Base-by-base conservation (phyloP, 2,888 invertebrate species). In the Sialis fuliginosa region DNA sequence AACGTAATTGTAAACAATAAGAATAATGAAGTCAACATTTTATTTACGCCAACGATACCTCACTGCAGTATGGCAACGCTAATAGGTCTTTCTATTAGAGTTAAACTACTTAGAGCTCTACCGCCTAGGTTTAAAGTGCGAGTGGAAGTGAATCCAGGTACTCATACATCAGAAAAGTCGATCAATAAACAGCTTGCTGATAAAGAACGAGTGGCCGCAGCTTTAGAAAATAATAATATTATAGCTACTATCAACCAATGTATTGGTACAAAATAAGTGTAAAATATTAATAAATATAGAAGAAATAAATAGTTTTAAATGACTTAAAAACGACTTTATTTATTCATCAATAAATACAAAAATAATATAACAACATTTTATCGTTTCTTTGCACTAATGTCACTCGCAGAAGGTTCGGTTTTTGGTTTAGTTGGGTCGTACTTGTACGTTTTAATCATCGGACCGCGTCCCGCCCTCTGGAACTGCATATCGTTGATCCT, bases 1-100 rank as follows among this genome's bases (percentile, higher is more conserved):
- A 75, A 86, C 47, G 81, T 93, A 12, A 62, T 69, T 64, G 83
- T 95, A 0, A 74, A 85, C 60, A 81, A 91, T 65, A 68, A 72
- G 42, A 68, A 72, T 0, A 88, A 82, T 58, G 68, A 65, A 6
- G 77, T 95, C 0, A 67, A 74, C 53, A 76, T 98, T 0, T 70
- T 77, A 50, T 98, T 93, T 64, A 97, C 96, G 0, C 98, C 98
- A 1, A 98, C 98, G 0, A 97, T 98, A 56, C 97, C 97, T 0
- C 96, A 98, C 59, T 98, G 98, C 59, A 93, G 93, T 56, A 93
- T 97, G 95, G 97, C 97, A 2, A 95, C 97, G 0, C 66, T 98
- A 35, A 95, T 78, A 52, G 89, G 96, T 2, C 69, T 98, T 1
- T 89, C 92, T 0, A 95, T 98, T 54, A 70, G 90, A 41, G 95